These are phyloP conservation scores for Geococcyx californianus DNA, from an alignment of 2,113 vertebrate genomes.

Conservation along the genomic window DNA sequence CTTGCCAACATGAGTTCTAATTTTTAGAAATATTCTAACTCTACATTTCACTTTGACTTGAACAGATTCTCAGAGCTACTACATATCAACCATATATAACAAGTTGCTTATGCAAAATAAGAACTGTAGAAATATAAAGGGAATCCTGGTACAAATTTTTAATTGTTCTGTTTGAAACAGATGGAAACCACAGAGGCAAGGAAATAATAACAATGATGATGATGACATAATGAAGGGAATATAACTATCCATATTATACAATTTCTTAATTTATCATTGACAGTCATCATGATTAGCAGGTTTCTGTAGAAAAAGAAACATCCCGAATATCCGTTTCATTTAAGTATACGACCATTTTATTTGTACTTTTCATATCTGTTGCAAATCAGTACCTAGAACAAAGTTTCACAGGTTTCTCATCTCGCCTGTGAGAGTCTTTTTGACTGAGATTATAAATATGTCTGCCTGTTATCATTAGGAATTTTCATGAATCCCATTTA, in stretches of 20 bases:
- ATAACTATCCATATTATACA: not conserved
- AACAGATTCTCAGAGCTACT: not conserved
- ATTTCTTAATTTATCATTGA: not conserved
- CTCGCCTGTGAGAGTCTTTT: conserved; percentile 29
- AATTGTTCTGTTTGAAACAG: not conserved
- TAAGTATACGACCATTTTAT: not conserved
- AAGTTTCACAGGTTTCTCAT: conserved; percentile 18
- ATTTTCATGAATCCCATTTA: conserved; percentile 68
- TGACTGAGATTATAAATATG: conserved; percentile 26
- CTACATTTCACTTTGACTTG: not conserved
- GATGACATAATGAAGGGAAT: accelerated
- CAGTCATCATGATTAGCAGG: not conserved
- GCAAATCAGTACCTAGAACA: conserved; percentile 8
- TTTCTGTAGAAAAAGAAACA: not conserved
- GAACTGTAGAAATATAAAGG: not conserved
- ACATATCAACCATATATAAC: not conserved
- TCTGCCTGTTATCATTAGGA: conserved; percentile 56
- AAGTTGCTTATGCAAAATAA: not conserved
- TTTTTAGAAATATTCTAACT: not conserved
- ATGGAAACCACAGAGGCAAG: not conserved
- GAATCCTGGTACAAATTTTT: not conserved
- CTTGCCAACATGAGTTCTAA: not conserved
- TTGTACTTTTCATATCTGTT: not conserved
- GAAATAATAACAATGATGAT: not conserved
- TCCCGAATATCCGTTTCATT: not conserved